These are phyloP conservation scores for Eulemur coronatus DNA, from an alignment of 2,797 vertebrate species.

Conservation along the genomic window DNA sequence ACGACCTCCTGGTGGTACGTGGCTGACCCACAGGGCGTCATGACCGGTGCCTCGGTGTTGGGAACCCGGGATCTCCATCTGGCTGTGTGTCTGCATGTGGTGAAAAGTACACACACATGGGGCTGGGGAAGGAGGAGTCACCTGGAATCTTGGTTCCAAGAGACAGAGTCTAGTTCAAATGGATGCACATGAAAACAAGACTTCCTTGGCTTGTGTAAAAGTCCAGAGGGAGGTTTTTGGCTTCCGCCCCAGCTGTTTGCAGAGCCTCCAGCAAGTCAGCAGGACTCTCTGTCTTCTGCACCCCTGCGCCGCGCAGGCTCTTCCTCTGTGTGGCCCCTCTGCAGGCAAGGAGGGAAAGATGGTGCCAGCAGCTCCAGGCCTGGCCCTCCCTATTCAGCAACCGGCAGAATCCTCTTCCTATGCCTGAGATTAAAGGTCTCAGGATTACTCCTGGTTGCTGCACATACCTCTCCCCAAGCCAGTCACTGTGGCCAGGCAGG, in stretches of 20 bases:
- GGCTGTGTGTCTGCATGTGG: background rate
- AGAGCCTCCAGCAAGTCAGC: background rate
- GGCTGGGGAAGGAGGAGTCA: background rate
- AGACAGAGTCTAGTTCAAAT: background rate
- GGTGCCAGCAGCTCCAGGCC: background rate
- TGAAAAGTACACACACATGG: background rate
- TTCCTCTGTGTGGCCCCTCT: background rate
- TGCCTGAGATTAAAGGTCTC: background rate
- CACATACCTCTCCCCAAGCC: background rate
- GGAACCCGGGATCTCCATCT: background rate
- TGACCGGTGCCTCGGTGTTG: background rate
- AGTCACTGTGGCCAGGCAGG: background rate
- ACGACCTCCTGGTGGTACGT: slow-evolving; percentile 97
- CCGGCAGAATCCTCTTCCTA: background rate
- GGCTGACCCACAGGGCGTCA: background rate
- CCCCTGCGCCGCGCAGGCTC: background rate
- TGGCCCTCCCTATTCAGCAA: background rate
- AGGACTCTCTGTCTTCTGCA: background rate
- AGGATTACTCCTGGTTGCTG: background rate
- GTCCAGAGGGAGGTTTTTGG: background rate
- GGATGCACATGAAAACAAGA: background rate
- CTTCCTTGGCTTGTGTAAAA: background rate
- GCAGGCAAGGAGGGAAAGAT: accelerated
- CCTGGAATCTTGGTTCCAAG: background rate
- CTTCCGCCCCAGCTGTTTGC: background rate